Conservation (phyloP, 2,113 vertebrate genomes). For the Barnardius zonarius region DNA sequence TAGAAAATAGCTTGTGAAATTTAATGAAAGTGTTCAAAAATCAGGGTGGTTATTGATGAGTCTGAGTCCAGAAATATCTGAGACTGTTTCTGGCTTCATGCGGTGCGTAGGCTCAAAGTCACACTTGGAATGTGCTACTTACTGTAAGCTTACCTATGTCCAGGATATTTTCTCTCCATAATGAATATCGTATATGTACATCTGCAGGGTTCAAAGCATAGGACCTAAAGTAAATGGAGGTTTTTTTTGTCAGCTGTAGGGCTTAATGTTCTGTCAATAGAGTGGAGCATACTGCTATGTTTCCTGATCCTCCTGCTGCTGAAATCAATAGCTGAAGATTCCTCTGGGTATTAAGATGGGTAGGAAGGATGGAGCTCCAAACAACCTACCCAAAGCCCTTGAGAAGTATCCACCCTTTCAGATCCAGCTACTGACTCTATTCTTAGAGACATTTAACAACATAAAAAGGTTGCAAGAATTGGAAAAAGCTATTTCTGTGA, state of each 20-base stretch:
- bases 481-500: not conserved
- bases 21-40: not conserved
- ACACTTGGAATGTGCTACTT: not conserved
- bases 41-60: slow-evolving; percentile 10
- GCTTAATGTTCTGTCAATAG: not conserved
- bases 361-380: not conserved
- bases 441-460: not conserved
- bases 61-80: slow-evolving; percentile 18
- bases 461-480: not conserved
- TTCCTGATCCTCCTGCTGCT: not conserved
- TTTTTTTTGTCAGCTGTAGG: not conserved
- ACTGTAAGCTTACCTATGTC: not conserved
- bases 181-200: not conserved
- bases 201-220: not conserved
- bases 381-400: not conserved
- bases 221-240: not conserved
- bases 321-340: slow-evolving; percentile 11
- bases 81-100: not conserved
- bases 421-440: not conserved
- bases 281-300: not conserved
- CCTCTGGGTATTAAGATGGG: not conserved
- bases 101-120: not conserved
- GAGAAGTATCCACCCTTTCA: not conserved
- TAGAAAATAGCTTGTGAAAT: slow-evolving; percentile 9
- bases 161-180: not conserved